Evolutionary conservation across 2,113 vertebrate species (phyloP).

Genomic region (Notechis scutatus): DNA sequence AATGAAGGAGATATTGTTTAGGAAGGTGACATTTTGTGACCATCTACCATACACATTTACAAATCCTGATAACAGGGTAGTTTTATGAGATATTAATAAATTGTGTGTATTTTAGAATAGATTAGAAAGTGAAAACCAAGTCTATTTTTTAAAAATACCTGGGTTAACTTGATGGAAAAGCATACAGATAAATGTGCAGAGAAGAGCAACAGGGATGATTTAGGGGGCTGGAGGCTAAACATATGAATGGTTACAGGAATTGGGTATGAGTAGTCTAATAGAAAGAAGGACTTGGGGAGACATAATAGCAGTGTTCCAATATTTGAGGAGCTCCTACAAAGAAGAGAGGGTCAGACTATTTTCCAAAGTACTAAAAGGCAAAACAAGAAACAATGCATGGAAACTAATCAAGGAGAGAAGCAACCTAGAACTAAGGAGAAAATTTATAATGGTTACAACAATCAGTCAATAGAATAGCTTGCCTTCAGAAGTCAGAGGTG

Average conservation of each 20-base stretch:
- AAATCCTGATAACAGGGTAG: not conserved
- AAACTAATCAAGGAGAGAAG: too few relatives aligned
- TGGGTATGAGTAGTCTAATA: not conserved
- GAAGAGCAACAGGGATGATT: not conserved
- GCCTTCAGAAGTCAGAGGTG: not conserved
- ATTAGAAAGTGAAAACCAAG: not conserved
- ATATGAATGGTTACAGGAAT: not conserved
- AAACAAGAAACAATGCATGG: not conserved
- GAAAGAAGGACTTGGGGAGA: not conserved
- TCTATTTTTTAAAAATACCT: not conserved
- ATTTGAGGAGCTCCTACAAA: not conserved
- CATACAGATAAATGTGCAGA: not conserved
- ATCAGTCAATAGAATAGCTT: not conserved
- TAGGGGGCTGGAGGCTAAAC: not conserved
- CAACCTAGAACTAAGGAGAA: not conserved
- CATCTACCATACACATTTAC: not conserved
- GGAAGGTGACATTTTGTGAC: not conserved
- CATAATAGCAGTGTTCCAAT: not conserved
- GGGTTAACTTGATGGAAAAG: not conserved
- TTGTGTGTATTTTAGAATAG: not conserved
- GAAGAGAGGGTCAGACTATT: not conserved
- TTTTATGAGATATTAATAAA: not conserved
- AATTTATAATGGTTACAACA: not conserved
- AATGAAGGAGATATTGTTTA: not conserved
- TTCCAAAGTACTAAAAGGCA: not conserved